These are phyloP conservation scores for Drosophila orena DNA, from an alignment of 1,140 invertebrate species.

Conservation along the genomic window DNA sequence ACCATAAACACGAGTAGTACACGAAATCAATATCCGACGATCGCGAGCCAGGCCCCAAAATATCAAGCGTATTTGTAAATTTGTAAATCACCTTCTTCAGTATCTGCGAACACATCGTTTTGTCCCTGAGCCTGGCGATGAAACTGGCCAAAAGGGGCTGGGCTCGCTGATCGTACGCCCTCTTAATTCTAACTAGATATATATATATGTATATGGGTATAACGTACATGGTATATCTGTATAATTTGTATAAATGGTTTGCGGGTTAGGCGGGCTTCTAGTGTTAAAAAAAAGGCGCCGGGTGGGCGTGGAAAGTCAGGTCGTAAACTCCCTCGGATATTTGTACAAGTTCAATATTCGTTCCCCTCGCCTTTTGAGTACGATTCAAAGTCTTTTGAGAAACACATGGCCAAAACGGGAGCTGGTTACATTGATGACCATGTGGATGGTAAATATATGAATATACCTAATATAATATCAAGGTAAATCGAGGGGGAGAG, in stretches of 20 bases:
- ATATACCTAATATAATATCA: conserved; percentile 26
- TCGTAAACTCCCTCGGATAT: conserved; percentile 14
- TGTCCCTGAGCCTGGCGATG: conserved; percentile 39
- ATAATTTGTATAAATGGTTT: conserved; percentile 39
- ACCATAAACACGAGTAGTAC: conserved; percentile 11
- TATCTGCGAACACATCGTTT: conserved; percentile 44
- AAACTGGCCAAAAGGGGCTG: conserved; percentile 22
- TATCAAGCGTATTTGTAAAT: conserved; percentile 20
- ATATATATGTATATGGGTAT: conserved; percentile 34
- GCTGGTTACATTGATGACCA: conserved; percentile 24
- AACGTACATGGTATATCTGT: conserved; percentile 27
- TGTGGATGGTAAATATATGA: conserved; percentile 1
- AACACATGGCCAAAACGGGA: conserved; percentile 44
- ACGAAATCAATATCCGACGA: conserved; percentile 16
- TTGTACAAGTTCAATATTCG: conserved; percentile 41
- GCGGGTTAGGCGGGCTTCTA: conserved; percentile 57
- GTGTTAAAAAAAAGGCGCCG: conserved; percentile 38
- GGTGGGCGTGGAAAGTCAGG: conserved; percentile 6
- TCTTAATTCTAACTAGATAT: conserved; percentile 28
- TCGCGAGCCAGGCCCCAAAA: conserved; percentile 17
- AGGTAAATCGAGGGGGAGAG: background rate
- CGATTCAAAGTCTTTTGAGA: conserved; percentile 35
- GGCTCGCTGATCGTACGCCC: background rate
- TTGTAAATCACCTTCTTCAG: conserved; percentile 2
- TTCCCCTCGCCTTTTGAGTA: conserved; percentile 18